Conservation (phyloP, 2,888 invertebrate species). For the Kryphioiulus occultus region DNA sequence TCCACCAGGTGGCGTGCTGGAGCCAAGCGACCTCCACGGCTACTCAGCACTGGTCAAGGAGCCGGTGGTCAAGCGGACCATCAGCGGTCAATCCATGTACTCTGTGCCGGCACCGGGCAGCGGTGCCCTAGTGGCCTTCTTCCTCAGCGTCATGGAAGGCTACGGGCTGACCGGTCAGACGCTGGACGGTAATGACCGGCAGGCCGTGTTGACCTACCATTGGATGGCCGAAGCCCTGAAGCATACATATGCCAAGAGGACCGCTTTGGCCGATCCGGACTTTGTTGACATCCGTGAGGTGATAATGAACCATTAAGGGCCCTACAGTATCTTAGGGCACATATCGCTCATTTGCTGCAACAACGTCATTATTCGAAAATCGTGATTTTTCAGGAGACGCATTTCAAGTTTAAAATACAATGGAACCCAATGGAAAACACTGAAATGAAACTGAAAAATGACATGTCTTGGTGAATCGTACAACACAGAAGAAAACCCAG, state of each 20-base stretch:
- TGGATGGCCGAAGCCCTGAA: slow-evolving; percentile 88
- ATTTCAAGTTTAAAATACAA: too few relatives aligned
- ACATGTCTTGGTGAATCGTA: too few relatives aligned
- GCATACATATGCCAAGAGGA: slow-evolving; percentile 86
- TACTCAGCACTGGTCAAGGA: slow-evolving; percentile 67
- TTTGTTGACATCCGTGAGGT: slow-evolving; percentile 77
- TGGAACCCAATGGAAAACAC: too few relatives aligned
- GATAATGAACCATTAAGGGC: slow-evolving; percentile 56
- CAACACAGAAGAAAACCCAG: too few relatives aligned
- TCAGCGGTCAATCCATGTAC: slow-evolving; percentile 67
- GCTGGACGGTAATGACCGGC: slow-evolving; percentile 53
- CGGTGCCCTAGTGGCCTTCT: slow-evolving; percentile 80
- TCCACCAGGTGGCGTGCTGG: slow-evolving; percentile 59
- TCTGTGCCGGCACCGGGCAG: slow-evolving; percentile 86
- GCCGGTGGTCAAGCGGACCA: slow-evolving; percentile 60
- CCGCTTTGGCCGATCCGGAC: slow-evolving; percentile 81
- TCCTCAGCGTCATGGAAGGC: slow-evolving; percentile 76
- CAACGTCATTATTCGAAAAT: too few relatives aligned
- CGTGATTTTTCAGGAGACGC: too few relatives aligned
- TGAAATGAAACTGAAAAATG: too few relatives aligned
- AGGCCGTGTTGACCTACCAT: slow-evolving; percentile 72
- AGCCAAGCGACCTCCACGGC: slow-evolving; percentile 59
- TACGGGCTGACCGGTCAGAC: slow-evolving; percentile 29
- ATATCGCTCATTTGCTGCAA: too few relatives aligned
- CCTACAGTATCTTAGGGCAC: too few relatives aligned